These are phyloP conservation scores for Rhyacophila evoluta DNA, from an alignment of 2,888 invertebrate species.

Conservation along the genomic window DNA sequence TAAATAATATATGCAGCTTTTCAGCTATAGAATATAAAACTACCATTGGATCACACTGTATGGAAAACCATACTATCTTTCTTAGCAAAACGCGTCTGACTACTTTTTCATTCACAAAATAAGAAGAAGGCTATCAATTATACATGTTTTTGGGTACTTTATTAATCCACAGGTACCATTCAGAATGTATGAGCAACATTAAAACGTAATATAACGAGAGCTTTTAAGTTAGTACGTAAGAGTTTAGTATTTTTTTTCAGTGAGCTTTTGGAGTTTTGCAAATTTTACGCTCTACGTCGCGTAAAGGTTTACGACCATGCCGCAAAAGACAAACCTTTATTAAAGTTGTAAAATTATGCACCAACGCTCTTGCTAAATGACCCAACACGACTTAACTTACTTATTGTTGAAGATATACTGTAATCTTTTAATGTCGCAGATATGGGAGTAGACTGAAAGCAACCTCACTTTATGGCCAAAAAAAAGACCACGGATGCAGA, in stretches of 20 bases:
- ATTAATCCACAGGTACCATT: not conserved
- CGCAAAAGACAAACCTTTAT: conserved; percentile 28
- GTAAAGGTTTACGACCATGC: conserved; percentile 22
- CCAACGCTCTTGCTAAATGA: conserved; percentile 37
- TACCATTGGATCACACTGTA: no score
- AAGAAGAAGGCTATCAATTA: no score
- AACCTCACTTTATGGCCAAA: no score
- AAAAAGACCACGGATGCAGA: no score
- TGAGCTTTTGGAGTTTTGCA: conserved; percentile 8
- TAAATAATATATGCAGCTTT: no score
- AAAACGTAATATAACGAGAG: not conserved
- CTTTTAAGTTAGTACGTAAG: not conserved
- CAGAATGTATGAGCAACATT: not conserved
- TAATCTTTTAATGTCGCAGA: conserved; percentile 7
- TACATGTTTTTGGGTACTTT: not conserved
- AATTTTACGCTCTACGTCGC: conserved; percentile 10
- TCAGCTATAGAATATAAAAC: no score
- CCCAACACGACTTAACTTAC: conserved; percentile 40
- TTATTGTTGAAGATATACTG: conserved; percentile 5
- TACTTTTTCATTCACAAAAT: no score
- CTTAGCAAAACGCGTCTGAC: no score
- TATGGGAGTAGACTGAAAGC: not conserved
- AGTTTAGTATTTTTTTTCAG: not conserved
- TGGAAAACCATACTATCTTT: no score
- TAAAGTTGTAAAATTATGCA: conserved; percentile 42